phyloP scores from a whole-genome alignment of 2,113 vertebrate species.

The Macquaria ambigua region DNA sequence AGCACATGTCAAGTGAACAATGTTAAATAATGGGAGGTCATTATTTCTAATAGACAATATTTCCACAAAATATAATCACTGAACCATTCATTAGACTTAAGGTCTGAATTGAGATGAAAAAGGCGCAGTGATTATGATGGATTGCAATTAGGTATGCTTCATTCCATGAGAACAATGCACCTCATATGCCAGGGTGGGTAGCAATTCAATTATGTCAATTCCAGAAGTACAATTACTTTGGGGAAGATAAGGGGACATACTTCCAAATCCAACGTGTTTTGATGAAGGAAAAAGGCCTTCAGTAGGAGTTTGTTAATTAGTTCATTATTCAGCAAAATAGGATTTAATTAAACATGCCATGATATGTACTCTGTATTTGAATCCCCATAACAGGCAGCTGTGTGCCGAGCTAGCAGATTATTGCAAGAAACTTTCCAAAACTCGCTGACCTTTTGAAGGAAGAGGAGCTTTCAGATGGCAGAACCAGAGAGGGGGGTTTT shows the following conservation, averaged over 20 bases:
- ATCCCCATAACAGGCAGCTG: constrained; percentile 30
- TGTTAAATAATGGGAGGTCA: constrained; percentile 47
- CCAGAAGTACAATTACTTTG: constrained; percentile 69
- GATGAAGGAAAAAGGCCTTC: constrained; percentile 34
- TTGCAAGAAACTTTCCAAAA: constrained; percentile 42
- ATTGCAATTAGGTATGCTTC: constrained; percentile 62
- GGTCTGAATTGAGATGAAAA: constrained; percentile 65
- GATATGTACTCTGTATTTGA: constrained; percentile 67
- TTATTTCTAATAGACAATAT: constrained; percentile 53
- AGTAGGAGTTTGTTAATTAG: constrained; percentile 77
- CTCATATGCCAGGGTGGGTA: constrained; percentile 47
- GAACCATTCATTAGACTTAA: constrained; percentile 48
- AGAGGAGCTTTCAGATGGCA: constrained; percentile 16
- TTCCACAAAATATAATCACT: constrained; percentile 60
- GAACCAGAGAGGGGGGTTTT: background rate
- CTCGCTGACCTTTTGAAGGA: constrained; percentile 45
- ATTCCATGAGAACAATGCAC: constrained; percentile 75
- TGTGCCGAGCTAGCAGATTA: constrained; percentile 57
- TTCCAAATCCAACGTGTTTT: constrained; percentile 65
- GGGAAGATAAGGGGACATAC: constrained; percentile 73
- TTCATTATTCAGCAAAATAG: constrained; percentile 76
- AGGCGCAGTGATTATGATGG: constrained; percentile 66
- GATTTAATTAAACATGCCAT: constrained; percentile 76
- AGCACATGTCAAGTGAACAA: constrained; percentile 38
- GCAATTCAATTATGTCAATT: constrained; percentile 80